Conservation (phyloP, 2,113 vertebrate species). For the Pelusios castaneus region DNA sequence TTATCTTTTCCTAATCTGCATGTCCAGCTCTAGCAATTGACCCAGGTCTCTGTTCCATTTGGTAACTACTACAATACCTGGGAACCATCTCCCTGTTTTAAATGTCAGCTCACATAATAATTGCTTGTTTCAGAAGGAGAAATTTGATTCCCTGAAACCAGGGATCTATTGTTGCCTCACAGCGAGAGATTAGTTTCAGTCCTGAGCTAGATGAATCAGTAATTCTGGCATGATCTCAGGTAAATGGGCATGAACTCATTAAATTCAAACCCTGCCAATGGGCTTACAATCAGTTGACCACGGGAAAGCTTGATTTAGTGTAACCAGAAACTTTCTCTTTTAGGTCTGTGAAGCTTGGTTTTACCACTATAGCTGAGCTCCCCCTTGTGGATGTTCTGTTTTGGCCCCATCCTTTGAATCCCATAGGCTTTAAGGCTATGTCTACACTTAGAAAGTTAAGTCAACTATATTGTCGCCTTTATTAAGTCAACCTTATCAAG, state of each 20-base stretch:
- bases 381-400: not conserved
- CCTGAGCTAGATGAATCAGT: not conserved
- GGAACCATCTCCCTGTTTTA: not conserved
- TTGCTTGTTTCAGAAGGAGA: not conserved
- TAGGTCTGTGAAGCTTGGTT: not conserved
- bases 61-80: not conserved
- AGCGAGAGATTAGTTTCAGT: not conserved
- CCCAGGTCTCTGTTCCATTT: not conserved
- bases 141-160: not conserved
- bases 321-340: not conserved
- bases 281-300: not conserved
- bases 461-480: no score
- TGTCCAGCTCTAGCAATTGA: not conserved
- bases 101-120: not conserved
- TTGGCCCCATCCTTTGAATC: not conserved
- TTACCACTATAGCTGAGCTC: not conserved
- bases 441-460: no score
- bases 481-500: no score
- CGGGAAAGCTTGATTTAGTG: not conserved
- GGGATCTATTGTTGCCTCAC: not conserved
- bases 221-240: not conserved
- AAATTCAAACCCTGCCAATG: not conserved
- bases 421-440: no score
- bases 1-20: not conserved
- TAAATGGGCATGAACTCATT: not conserved